A percentile compares a stretch with the other conserved stretches of the same genome.
Conservation (phyloP, 2,797 vertebrate genomes). For the Sciurus carolinensis region DNA sequence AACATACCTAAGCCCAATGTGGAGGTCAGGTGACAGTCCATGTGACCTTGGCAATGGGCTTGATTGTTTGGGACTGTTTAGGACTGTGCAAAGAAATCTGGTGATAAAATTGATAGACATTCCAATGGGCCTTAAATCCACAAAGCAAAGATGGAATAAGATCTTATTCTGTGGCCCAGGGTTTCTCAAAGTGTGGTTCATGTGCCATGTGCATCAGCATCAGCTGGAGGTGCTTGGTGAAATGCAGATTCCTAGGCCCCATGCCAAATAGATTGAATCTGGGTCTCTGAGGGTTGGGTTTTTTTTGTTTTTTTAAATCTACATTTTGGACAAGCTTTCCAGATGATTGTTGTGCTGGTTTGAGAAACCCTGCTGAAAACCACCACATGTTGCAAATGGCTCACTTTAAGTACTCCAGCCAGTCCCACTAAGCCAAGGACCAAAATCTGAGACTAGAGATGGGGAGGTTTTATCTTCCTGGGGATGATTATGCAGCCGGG, state of each 20-base stretch:
- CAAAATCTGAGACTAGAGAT: constrained; percentile 12
- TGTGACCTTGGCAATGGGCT: not conserved
- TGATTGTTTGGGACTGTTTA: constrained; percentile 42
- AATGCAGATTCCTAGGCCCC: constrained; percentile 18
- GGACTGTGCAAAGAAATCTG: constrained; percentile 47
- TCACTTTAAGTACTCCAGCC: not conserved
- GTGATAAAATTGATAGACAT: not conserved
- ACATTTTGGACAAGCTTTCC: constrained; percentile 55
- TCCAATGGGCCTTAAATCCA: constrained; percentile 18
- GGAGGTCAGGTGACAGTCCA: constrained; percentile 5
- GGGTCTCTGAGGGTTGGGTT: not conserved
- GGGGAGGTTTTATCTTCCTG: not conserved
- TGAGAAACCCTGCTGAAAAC: constrained; percentile 59
- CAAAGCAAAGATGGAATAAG: not conserved
- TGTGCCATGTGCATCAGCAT: not conserved
- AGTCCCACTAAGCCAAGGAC: constrained; percentile 39
- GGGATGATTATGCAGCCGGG: constrained; percentile 8
- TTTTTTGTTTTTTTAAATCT: not conserved
- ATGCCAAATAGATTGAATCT: not conserved
- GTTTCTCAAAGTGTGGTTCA: constrained; percentile 69
- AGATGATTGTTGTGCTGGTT: constrained; percentile 14
- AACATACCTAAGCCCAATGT: constrained; percentile 3
- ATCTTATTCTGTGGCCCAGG: constrained; percentile 33
- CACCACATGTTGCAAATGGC: not conserved
- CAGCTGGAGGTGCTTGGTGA: constrained; percentile 13